phyloP scores from a whole-genome alignment of 2,888 invertebrate species.

The Ischnus inquisitorius region DNA sequence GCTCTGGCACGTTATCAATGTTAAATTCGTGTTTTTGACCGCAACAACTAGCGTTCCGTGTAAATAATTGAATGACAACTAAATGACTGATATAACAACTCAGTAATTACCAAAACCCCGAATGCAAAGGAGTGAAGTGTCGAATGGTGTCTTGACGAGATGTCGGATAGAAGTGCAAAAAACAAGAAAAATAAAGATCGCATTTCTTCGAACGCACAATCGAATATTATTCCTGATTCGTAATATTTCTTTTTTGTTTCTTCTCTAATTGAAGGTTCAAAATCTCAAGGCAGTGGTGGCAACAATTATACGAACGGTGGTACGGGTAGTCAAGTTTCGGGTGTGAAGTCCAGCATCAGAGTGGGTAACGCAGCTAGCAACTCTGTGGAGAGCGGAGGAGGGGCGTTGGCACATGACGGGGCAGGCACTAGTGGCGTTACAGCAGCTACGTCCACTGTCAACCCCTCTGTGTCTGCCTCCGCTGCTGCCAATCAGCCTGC shows the following conservation, averaged over 20 bases:
- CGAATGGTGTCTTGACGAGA: not conserved
- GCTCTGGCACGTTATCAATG: too few species aligned
- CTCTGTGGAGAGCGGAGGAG: constrained; percentile 84
- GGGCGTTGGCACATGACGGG: constrained; percentile 85
- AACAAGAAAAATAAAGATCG: not conserved
- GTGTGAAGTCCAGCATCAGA: constrained; percentile 85
- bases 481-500: constrained; percentile 85
- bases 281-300: constrained; percentile 76
- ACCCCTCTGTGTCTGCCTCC: constrained; percentile 83
- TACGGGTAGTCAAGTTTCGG: constrained; percentile 82
- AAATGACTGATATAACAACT: too few species aligned
- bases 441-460: constrained; percentile 80
- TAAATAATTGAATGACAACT: too few species aligned
- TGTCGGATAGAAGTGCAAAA: not conserved
- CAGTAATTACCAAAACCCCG: not conserved
- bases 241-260: constrained; percentile 28
- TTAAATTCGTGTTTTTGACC: too few species aligned
- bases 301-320: constrained; percentile 79
- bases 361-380: constrained; percentile 85
- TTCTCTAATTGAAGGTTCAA: constrained; percentile 71
- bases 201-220: not conserved
- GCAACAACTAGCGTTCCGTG: too few species aligned
- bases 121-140: not conserved
- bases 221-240: not conserved
- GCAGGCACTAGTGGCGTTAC: constrained; percentile 83